A percentile compares a stretch with the other conserved stretches of the same genome.
phyloP scores from a whole-genome alignment of 1,140 invertebrate species.

The Solen grandis region DNA sequence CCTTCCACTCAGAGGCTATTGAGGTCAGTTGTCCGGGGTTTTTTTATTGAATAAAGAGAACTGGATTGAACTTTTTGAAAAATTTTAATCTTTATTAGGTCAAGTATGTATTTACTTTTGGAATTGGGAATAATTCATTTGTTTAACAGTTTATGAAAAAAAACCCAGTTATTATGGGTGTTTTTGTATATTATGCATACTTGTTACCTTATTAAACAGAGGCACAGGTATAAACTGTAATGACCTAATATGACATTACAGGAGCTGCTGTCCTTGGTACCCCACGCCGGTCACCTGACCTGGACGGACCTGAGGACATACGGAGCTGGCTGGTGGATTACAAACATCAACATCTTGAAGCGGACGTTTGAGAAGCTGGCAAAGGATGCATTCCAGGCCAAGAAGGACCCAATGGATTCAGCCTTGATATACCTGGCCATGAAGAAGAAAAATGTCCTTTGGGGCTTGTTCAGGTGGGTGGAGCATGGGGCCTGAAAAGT shows the following conservation, averaged over 20 bases:
- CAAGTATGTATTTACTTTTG: too few relatives aligned
- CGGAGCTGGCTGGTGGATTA: conserved; percentile 98
- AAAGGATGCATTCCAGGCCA: conserved; percentile 93
- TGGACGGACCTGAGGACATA: conserved; percentile 97
- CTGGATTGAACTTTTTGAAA: too few relatives aligned
- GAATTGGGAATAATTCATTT: too few relatives aligned
- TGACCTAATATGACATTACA: conserved; percentile 27
- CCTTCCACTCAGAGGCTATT: conserved; percentile 99
- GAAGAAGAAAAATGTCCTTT: conserved; percentile 98
- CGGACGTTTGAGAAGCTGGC: conserved; percentile 96
- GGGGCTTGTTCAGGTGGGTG: conserved; percentile 93
- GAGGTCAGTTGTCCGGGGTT: conserved; percentile 84
- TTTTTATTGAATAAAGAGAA: too few relatives aligned
- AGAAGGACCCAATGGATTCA: conserved; percentile 97
- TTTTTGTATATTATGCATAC: too few relatives aligned
- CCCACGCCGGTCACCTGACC: conserved; percentile 87
- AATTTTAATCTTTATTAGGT: too few relatives aligned
- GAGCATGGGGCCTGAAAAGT: background rate
- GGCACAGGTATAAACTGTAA: too few relatives aligned
- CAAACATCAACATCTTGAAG: conserved; percentile 91
- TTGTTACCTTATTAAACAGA: too few relatives aligned
- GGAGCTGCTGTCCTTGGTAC: conserved; percentile 91
- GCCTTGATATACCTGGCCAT: conserved; percentile 98
- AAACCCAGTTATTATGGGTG: too few relatives aligned
- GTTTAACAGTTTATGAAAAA: too few relatives aligned